Conservation (phyloP, 2,888 invertebrate species). For the Prenolepis imparis region DNA sequence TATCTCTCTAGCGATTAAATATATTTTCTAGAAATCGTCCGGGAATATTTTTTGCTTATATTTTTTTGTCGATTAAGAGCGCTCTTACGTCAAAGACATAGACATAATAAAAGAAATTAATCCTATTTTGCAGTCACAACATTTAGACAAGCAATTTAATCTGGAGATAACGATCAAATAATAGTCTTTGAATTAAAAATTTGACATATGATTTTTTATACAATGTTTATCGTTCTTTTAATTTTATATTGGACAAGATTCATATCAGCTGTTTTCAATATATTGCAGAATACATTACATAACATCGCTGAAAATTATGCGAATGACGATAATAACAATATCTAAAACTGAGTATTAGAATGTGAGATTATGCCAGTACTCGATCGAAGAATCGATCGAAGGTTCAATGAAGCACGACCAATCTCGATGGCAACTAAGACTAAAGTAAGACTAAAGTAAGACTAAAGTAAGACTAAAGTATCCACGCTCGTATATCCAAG, state of each 20-base stretch:
- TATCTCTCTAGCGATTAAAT: neutral
- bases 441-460: too few species aligned
- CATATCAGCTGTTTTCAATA: neutral
- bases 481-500: neutral
- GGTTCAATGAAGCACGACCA: constrained; percentile 69
- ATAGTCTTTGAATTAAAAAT: neutral
- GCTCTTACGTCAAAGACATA: neutral
- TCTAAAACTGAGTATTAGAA: neutral
- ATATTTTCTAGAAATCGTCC: neutral
- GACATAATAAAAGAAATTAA: neutral
- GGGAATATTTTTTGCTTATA: constrained; percentile 2
- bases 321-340: neutral
- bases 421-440: constrained; percentile 48
- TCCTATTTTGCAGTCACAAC: neutral
- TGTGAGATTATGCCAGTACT: constrained; percentile 56
- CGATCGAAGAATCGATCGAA: constrained; percentile 59
- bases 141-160: constrained; percentile 4
- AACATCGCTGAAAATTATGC: constrained; percentile 7
- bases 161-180: neutral
- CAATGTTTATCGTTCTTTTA: neutral
- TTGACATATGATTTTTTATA: neutral
- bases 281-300: neutral
- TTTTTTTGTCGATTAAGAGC: neutral
- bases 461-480: constrained; percentile 35
- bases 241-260: neutral